These are phyloP conservation scores for Drosophila pectinifera DNA, from an alignment of 1,140 invertebrate species.

Conservation along the genomic window DNA sequence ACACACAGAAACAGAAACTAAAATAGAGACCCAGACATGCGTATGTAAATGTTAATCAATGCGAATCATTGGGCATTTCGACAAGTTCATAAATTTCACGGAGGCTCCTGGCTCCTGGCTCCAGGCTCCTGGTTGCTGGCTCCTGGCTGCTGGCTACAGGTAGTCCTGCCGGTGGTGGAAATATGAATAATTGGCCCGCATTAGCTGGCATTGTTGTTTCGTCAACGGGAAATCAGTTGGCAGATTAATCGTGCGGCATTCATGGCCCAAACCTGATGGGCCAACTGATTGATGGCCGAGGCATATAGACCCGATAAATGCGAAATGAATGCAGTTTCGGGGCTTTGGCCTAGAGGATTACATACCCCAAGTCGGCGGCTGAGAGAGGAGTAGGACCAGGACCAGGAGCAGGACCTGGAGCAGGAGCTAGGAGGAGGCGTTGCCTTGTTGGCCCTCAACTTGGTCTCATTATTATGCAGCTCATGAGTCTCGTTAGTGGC, in stretches of 20 bases:
- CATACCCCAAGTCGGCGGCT: conserved; percentile 2
- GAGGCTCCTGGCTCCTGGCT: not conserved
- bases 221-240: conserved; percentile 75
- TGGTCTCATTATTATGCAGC: conserved; percentile 76
- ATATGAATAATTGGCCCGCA: conserved; percentile 79
- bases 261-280: conserved; percentile 43
- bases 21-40: conserved; percentile 29
- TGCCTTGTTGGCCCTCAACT: conserved; percentile 26
- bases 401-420: not conserved
- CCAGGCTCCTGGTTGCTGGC: conserved; percentile 3
- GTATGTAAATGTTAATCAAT: conserved; percentile 48
- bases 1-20: conserved; percentile 6
- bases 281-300: conserved; percentile 60
- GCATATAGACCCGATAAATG: conserved; percentile 38
- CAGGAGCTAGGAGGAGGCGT: not conserved
- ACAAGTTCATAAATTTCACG: conserved; percentile 25
- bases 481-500: conserved; percentile 82
- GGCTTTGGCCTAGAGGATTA: conserved; percentile 3
- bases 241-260: conserved; percentile 79
- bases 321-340: conserved; percentile 21
- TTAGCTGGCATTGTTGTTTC: conserved; percentile 76
- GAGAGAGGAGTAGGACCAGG: no score
- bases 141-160: conserved; percentile 6
- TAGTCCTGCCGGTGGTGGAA: conserved; percentile 24
- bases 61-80: conserved; percentile 38